Evolutionary conservation across 2,797 vertebrate genomes (phyloP).

Genomic region (Pempheris klunzingeri): DNA sequence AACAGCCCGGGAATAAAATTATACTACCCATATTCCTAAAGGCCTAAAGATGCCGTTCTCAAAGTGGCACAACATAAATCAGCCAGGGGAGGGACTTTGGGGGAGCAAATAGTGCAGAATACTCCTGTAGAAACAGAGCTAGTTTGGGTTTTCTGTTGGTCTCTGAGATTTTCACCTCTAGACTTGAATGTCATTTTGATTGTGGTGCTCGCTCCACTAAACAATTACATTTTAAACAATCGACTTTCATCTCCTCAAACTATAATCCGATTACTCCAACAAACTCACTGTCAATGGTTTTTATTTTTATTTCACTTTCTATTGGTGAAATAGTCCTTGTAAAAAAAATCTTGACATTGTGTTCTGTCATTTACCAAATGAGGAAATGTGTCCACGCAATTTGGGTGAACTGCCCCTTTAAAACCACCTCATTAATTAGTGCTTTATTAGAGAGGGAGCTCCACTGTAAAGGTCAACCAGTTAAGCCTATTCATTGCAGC

Average conservation of each 20-base stretch:
- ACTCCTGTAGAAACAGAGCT: neutral
- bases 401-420: constrained; percentile 28
- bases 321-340: neutral
- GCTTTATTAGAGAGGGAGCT: constrained; percentile 16
- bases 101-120: neutral
- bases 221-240: neutral
- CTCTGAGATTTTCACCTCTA: neutral
- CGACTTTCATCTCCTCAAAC: neutral
- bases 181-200: neutral
- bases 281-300: neutral
- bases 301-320: neutral
- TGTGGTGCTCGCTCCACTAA: neutral
- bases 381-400: constrained; percentile 6
- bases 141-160: neutral
- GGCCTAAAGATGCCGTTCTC: constrained; percentile 55
- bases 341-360: neutral
- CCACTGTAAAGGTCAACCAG: constrained; percentile 51
- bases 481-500: constrained; percentile 17
- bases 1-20: constrained; percentile 63
- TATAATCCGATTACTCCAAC: neutral
- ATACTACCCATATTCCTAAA: constrained; percentile 59
- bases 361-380: constrained; percentile 7
- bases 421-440: constrained; percentile 49
- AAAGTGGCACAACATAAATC: constrained; percentile 57
- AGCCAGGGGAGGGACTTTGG: constrained; percentile 11